Conservation (phyloP, 2,113 vertebrate species). For the Trachemys scripta region DNA sequence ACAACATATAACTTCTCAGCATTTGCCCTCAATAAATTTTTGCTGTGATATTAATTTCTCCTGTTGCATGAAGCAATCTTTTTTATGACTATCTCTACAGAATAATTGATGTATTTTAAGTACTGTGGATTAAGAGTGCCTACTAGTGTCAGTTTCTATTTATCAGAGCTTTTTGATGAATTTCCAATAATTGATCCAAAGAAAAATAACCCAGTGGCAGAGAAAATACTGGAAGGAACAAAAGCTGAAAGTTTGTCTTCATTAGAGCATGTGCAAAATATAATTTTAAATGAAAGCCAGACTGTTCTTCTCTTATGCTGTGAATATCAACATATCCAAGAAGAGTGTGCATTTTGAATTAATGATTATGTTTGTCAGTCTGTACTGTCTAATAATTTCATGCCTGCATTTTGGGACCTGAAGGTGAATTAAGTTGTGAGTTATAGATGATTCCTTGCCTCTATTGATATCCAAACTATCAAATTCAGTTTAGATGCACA, state of each 20-base stretch:
- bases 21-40: background rate
- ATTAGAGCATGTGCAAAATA: background rate
- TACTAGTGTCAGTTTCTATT: background rate
- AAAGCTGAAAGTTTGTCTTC: background rate
- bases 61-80: background rate
- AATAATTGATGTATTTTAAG: background rate
- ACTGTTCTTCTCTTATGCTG: background rate
- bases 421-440: conserved; percentile 16
- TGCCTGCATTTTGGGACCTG: background rate
- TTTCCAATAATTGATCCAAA: background rate
- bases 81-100: background rate
- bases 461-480: background rate
- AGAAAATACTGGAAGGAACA: background rate
- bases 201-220: background rate
- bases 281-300: background rate
- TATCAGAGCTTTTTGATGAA: background rate
- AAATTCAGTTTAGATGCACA: background rate
- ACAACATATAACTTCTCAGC: rapidly evolving
- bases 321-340: background rate
- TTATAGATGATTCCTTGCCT: background rate
- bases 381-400: background rate
- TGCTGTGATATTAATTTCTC: background rate
- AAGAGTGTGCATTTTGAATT: background rate
- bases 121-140: background rate
- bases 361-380: background rate